These are phyloP conservation scores for Plemyria rubiginata DNA, from an alignment of 2,888 invertebrate genomes.

Conservation along the genomic window DNA sequence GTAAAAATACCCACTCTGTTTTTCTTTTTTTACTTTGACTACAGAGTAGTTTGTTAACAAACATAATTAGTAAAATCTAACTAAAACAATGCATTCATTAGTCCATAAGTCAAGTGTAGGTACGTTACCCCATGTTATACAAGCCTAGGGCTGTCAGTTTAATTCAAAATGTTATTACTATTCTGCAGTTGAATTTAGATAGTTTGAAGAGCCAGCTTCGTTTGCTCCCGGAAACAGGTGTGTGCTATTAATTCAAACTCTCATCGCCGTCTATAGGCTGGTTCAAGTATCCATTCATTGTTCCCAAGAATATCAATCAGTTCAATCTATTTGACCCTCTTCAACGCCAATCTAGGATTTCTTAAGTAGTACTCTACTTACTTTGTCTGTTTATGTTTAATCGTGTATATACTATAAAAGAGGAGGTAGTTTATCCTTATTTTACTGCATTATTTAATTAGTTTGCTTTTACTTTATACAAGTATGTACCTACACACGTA, in stretches of 20 bases:
- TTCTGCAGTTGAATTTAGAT: background rate
- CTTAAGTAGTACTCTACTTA: too few species aligned
- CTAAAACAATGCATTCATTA: background rate
- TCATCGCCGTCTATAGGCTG: constrained; percentile 1
- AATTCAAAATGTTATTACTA: constrained; percentile 11
- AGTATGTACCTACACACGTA: too few species aligned
- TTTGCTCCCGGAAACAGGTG: constrained; percentile 15
- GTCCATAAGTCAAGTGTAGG: background rate
- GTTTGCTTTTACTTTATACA: too few species aligned
- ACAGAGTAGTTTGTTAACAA: background rate
- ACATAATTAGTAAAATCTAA: too few species aligned
- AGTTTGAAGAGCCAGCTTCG: background rate
- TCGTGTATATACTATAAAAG: too few species aligned
- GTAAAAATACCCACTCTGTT: too few species aligned
- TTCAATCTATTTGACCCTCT: constrained; percentile 16
- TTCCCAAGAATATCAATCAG: constrained; percentile 20
- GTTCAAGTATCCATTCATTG: constrained; percentile 11
- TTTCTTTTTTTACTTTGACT: too few species aligned
- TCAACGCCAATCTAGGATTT: constrained; percentile 2
- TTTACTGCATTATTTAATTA: too few species aligned
- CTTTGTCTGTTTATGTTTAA: background rate
- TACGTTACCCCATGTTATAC: background rate
- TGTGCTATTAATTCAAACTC: constrained; percentile 16
- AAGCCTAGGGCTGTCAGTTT: background rate
- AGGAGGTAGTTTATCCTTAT: too few species aligned